Evolutionary conservation across 1,140 invertebrate species (phyloP).

Genomic region (Schlechtendalia chinensis): DNA sequence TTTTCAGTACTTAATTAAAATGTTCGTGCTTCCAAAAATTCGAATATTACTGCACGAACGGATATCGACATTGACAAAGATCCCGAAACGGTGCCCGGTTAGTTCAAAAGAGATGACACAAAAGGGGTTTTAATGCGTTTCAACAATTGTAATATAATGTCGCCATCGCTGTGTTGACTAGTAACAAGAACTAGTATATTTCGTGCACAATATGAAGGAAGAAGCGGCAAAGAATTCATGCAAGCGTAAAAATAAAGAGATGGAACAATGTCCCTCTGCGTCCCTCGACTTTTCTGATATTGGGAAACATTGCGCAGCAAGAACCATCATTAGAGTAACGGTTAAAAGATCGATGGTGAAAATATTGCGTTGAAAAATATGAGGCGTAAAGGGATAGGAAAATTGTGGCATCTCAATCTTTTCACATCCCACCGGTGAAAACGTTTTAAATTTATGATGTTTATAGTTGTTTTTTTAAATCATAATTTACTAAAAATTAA

Average conservation of each 20-base stretch:
- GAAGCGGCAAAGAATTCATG: slow-evolving; percentile 5
- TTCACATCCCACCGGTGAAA: neutral
- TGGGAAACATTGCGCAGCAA: slow-evolving; percentile 22
- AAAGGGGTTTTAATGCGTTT: slow-evolving; percentile 42
- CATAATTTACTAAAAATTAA: no score
- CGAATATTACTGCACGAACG: slow-evolving; percentile 6
- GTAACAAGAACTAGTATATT: slow-evolving; percentile 30
- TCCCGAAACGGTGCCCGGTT: neutral
- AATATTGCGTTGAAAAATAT: slow-evolving; percentile 12
- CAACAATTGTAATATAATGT: slow-evolving; percentile 45
- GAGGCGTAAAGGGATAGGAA: neutral
- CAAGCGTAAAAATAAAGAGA: slow-evolving; percentile 47
- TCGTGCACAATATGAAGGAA: neutral
- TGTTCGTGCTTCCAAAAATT: neutral
- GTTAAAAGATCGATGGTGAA: slow-evolving; percentile 16
- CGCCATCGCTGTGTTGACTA: neutral
- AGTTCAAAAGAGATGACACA: slow-evolving; percentile 10
- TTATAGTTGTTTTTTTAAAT: neutral
- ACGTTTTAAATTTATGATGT: neutral
- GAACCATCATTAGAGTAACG: slow-evolving; percentile 42
- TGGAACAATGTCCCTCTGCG: neutral
- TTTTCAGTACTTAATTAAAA: no score
- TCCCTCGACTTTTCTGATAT: neutral
- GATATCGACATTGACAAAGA: slow-evolving; percentile 8
- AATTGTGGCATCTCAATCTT: neutral